Evolutionary conservation across 2,888 invertebrate genomes (phyloP).

Genomic region (Dermolepida albohirtum): DNA sequence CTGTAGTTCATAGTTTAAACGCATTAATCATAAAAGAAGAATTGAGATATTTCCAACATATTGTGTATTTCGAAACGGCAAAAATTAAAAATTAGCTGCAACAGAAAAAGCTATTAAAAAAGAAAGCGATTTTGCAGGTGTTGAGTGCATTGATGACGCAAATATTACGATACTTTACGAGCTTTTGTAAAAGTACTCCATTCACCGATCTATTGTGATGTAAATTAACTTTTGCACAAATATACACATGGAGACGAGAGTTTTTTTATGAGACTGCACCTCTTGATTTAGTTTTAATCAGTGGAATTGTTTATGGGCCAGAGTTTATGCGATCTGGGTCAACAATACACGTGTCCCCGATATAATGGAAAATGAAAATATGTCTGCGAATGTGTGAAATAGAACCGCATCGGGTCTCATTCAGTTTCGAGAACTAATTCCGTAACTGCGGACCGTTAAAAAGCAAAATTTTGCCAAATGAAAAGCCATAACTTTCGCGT

Average conservation of each 20-base stretch:
- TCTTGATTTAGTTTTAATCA: slow-evolving; percentile 32
- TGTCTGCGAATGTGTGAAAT: not conserved
- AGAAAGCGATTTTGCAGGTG: too few relatives aligned
- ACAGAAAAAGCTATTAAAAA: too few relatives aligned
- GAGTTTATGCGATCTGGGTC: slow-evolving; percentile 12
- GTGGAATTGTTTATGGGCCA: slow-evolving; percentile 8
- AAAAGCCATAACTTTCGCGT: slow-evolving; percentile 37
- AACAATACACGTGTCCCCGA: not conserved
- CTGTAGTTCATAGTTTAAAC: too few relatives aligned
- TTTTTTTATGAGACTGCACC: slow-evolving; percentile 12
- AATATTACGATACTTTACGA: too few relatives aligned
- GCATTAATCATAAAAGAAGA: too few relatives aligned
- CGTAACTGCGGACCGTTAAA: slow-evolving; percentile 34
- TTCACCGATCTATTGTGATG: slow-evolving; percentile 1
- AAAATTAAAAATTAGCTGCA: too few relatives aligned
- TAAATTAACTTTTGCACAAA: slow-evolving; percentile 3
- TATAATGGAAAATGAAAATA: slow-evolving; percentile 2
- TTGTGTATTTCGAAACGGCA: too few relatives aligned
- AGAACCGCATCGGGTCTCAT: not conserved
- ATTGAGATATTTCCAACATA: too few relatives aligned
- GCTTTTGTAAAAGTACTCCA: too few relatives aligned
- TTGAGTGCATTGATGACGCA: too few relatives aligned
- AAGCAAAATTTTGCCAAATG: slow-evolving; percentile 39
- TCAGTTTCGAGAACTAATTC: slow-evolving; percentile 28
- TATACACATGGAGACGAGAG: slow-evolving; percentile 2